A percentile compares a stretch with the other conserved stretches of the same genome.
Evolutionary conservation across 2,113 vertebrate genomes (phyloP).

Genomic region (Heterocephalus glaber): DNA sequence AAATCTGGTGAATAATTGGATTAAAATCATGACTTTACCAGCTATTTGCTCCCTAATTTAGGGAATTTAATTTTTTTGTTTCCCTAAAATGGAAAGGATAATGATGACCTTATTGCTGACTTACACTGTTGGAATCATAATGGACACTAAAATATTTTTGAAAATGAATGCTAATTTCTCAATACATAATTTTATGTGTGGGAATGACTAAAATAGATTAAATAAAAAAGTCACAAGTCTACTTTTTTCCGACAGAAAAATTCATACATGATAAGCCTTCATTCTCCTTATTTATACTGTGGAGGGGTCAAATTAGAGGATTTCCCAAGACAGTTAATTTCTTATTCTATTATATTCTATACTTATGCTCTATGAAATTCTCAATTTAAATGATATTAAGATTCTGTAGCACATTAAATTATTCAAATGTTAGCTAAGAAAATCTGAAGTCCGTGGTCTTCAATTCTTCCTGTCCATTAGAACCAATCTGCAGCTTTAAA

Average conservation of each 20-base stretch:
- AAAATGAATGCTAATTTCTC: constrained; percentile 3
- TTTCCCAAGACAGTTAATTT: constrained; percentile 37
- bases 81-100: not conserved
- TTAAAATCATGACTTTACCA: not conserved
- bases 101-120: not conserved
- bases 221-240: not conserved
- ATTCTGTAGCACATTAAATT: constrained; percentile 26
- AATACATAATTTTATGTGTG: not conserved
- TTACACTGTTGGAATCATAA: not conserved
- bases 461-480: not conserved
- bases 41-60: not conserved
- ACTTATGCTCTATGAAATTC: constrained; percentile 2
- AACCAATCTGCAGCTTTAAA: not conserved
- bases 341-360: constrained; percentile 50
- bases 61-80: not conserved
- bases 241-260: not conserved
- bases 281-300: not conserved
- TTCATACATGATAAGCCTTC: not conserved
- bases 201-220: not conserved
- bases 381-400: constrained; percentile 34
- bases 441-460: not conserved
- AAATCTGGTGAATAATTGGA: not conserved
- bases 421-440: constrained; percentile 10
- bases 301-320: not conserved
- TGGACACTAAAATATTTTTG: not conserved